phyloP scores from a whole-genome alignment of 2,888 invertebrate species.

The Rhabditoides inermis region DNA sequence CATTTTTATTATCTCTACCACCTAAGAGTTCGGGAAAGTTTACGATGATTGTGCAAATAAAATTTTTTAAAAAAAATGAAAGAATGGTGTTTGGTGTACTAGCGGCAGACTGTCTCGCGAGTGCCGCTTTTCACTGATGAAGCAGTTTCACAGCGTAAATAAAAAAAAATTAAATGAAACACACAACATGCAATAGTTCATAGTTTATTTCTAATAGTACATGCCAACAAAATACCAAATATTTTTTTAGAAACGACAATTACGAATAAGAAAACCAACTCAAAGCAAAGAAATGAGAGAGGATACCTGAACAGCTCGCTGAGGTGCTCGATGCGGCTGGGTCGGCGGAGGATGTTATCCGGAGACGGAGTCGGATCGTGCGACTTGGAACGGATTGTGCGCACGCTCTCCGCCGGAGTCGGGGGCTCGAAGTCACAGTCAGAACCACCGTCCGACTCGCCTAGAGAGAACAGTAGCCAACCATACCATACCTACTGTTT shows the following conservation, averaged over 20 bases:
- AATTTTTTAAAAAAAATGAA: neutral
- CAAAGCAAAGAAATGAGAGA: too few species aligned
- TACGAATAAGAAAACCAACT: neutral
- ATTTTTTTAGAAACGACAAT: neutral
- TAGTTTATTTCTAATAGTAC: too few species aligned
- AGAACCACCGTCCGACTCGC: slow-evolving; percentile 38
- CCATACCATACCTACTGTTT: too few species aligned
- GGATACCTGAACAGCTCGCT: slow-evolving; percentile 50
- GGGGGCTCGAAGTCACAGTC: slow-evolving; percentile 41
- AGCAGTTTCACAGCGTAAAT: too few species aligned
- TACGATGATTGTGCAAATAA: neutral
- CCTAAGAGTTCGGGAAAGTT: neutral
- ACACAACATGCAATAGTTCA: too few species aligned
- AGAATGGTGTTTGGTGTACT: too few species aligned
- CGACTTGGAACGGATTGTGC: slow-evolving; percentile 42
- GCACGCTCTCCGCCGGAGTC: slow-evolving; percentile 46
- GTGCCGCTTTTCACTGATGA: too few species aligned
- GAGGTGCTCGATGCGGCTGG: slow-evolving; percentile 47
- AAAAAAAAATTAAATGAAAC: too few species aligned
- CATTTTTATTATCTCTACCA: neutral
- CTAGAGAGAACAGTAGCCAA: too few species aligned
- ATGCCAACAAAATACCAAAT: too few species aligned
- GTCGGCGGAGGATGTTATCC: slow-evolving; percentile 37
- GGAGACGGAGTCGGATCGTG: slow-evolving; percentile 46
- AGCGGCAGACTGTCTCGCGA: too few species aligned